Conservation (phyloP, 2,888 invertebrate species). For the Cephus nigrinus region DNA sequence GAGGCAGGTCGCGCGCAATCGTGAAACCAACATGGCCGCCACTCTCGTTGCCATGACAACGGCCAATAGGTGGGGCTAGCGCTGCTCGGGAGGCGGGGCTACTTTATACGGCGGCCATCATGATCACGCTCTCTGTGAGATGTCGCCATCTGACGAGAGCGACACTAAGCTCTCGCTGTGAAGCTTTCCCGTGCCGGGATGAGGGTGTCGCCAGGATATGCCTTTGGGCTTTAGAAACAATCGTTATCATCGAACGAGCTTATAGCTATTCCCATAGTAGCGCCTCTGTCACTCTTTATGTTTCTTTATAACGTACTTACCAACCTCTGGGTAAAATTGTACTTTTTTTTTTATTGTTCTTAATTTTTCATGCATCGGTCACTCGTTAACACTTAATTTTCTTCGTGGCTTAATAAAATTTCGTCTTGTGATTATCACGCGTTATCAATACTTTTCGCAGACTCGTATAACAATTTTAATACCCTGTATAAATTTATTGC, state of each 20-base stretch:
- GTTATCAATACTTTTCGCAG: neutral
- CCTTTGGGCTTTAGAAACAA: neutral
- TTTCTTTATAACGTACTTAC: neutral
- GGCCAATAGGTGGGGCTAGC: conserved; percentile 31
- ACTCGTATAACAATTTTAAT: neutral
- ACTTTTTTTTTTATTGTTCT: neutral
- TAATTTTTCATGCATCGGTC: neutral
- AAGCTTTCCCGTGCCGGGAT: conserved; percentile 1
- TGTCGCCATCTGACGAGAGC: conserved; percentile 50
- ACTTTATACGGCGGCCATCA: conserved; percentile 51
- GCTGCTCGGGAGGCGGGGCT: conserved; percentile 50
- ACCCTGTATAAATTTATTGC: neutral
- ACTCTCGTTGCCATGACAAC: conserved; percentile 50
- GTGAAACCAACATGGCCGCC: conserved; percentile 53
- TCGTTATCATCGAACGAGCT: neutral
- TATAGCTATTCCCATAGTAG: neutral
- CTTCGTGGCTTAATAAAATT: neutral
- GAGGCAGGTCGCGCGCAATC: conserved; percentile 53
- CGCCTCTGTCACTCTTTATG: neutral
- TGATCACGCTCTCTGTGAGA: conserved; percentile 45
- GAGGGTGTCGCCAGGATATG: conserved; percentile 20
- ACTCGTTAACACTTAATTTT: neutral
- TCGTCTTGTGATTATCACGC: neutral
- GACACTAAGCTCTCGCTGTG: neutral
- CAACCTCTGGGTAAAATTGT: neutral